Evolutionary conservation across 1,140 invertebrate species (phyloP).

Genomic region (Drosophila navojoa): DNA sequence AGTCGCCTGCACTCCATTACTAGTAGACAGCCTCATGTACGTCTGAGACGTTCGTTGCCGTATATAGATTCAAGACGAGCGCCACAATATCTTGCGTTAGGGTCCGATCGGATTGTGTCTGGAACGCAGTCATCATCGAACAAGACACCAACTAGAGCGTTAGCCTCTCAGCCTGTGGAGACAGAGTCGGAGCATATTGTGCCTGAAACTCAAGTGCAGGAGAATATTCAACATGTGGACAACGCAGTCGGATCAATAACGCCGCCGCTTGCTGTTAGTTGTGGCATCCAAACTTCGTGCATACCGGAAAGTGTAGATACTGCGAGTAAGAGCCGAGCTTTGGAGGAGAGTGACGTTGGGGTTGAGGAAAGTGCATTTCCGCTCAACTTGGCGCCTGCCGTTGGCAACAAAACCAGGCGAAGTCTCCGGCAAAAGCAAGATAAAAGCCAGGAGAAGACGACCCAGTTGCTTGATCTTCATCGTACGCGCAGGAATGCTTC

Average conservation of each 20-base stretch:
- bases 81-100: slow-evolving; percentile 9
- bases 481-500: background rate
- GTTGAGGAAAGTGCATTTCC: slow-evolving; percentile 9
- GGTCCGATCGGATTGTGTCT: slow-evolving; percentile 38
- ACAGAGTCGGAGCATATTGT: slow-evolving; percentile 7
- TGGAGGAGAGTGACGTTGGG: slow-evolving; percentile 29
- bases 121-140: slow-evolving; percentile 34
- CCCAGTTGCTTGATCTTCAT: slow-evolving; percentile 57
- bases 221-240: background rate
- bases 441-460: slow-evolving; percentile 15
- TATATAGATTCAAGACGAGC: background rate
- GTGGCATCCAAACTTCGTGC: slow-evolving; percentile 19
- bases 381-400: slow-evolving; percentile 47
- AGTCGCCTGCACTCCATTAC: too few species aligned
- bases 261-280: background rate
- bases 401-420: slow-evolving; percentile 28
- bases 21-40: background rate
- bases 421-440: background rate
- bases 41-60: background rate
- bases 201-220: background rate
- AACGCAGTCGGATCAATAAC: background rate
- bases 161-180: too few species aligned
- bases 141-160: too few species aligned
- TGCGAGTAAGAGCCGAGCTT: slow-evolving; percentile 13
- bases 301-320: background rate